phyloP scores from a whole-genome alignment of 2,797 vertebrate species.

The Caiman crocodilus region DNA sequence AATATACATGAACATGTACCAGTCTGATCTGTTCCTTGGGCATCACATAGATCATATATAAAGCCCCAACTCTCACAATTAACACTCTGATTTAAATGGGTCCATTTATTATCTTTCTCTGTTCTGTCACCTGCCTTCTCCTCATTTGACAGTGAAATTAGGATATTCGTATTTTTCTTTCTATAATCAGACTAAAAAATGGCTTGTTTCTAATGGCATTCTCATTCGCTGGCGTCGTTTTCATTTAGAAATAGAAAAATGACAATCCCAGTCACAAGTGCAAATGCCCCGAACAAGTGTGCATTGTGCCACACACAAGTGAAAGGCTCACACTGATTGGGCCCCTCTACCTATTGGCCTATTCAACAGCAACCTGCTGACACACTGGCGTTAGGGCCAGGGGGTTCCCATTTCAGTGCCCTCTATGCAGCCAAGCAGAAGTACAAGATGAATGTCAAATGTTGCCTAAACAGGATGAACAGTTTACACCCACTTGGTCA shows the following conservation, averaged over 20 bases:
- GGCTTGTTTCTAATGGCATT: neutral
- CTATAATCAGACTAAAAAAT: constrained; percentile 6
- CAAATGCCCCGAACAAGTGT: neutral
- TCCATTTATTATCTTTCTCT: neutral
- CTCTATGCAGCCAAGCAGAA: too few relatives aligned
- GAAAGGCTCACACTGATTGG: neutral
- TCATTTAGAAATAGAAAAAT: neutral
- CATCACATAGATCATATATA: neutral
- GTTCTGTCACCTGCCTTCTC: neutral
- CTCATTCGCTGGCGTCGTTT: neutral
- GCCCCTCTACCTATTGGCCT: neutral
- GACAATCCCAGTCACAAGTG: neutral
- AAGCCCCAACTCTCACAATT: neutral
- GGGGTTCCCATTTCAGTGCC: too few relatives aligned
- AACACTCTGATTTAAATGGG: constrained; percentile 8
- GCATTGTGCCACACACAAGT: neutral
- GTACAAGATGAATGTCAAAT: neutral
- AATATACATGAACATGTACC: constrained; percentile 34
- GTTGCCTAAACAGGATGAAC: too few relatives aligned
- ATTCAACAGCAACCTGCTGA: neutral
- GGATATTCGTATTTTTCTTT: neutral
- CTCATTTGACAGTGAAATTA: neutral
- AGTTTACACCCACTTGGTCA: too few relatives aligned
- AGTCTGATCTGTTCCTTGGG: constrained; percentile 33
- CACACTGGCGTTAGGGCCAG: neutral